These are phyloP conservation scores for Circaetus cinerascens DNA, from an alignment of 2,113 vertebrate genomes.

Conservation along the genomic window DNA sequence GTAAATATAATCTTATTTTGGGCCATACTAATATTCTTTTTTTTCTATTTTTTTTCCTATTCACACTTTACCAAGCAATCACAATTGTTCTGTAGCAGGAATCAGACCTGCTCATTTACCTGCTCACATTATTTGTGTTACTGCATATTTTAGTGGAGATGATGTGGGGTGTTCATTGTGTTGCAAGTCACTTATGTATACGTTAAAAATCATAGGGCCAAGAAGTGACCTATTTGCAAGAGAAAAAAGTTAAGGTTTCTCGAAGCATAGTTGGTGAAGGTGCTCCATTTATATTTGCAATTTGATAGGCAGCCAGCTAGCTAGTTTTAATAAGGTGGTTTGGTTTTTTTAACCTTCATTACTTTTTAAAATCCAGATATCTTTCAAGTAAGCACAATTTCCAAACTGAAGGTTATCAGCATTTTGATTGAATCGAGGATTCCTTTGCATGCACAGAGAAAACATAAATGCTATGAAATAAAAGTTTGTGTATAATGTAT, in stretches of 20 bases:
- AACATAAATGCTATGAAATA: neutral
- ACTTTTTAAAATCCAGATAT: neutral
- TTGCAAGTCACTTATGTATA: neutral
- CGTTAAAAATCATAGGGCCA: neutral
- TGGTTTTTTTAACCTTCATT: neutral
- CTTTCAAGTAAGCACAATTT: neutral
- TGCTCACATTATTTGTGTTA: neutral
- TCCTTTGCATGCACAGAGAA: neutral
- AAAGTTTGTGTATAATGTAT: neutral
- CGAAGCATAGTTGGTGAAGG: neutral
- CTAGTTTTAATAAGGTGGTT: neutral
- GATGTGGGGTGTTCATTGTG: neutral
- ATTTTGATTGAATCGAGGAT: neutral
- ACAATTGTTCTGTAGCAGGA: neutral
- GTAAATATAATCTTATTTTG: neutral
- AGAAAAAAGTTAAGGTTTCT: neutral
- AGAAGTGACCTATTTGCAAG: neutral
- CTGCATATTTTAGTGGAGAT: neutral
- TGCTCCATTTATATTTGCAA: neutral
- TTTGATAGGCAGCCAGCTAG: neutral
- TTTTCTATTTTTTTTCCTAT: neutral
- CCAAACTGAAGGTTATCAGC: neutral
- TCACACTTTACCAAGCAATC: neutral
- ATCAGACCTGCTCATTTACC: neutral
- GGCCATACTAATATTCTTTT: neutral